Evolutionary conservation across 2,113 vertebrate genomes (phyloP).

Genomic region (Oophaga pumilio): DNA sequence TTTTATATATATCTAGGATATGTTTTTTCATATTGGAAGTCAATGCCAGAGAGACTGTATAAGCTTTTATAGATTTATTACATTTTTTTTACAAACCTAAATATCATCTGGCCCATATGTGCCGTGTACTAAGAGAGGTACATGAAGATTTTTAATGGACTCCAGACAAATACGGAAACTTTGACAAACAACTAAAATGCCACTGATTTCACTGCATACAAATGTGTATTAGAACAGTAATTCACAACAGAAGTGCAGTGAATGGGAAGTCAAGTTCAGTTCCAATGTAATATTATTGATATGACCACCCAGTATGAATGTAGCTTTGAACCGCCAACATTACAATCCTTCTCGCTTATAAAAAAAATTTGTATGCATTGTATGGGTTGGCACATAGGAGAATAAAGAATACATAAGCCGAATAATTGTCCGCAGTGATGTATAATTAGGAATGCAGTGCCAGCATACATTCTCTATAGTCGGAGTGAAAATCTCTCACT

Average conservation of each 20-base stretch:
- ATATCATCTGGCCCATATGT: not conserved
- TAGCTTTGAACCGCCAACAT: not conserved
- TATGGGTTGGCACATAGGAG: not conserved
- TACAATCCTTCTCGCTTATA: not conserved
- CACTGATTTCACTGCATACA: not conserved
- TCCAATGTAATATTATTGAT: not conserved
- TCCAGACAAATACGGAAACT: not conserved
- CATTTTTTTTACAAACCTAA: not conserved
- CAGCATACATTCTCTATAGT: too few species aligned
- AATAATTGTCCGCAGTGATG: too few species aligned
- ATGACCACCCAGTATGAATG: conserved; percentile 36
- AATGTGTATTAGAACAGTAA: not conserved
- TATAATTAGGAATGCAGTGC: too few species aligned
- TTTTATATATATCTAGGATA: too few species aligned
- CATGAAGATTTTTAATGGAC: not conserved
- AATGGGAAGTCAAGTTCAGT: not conserved
- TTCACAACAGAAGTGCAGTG: not conserved
- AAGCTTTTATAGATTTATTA: too few species aligned
- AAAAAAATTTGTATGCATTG: not conserved
- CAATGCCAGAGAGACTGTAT: not conserved
- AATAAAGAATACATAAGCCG: too few species aligned
- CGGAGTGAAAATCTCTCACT: too few species aligned
- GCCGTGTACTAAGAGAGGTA: not conserved
- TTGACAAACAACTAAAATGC: not conserved
- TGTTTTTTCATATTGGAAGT: not conserved